A percentile compares a stretch with the other conserved stretches of the same genome.
Evolutionary conservation across 92 coral and sea anemone genomes (phyloP).

Genomic region (Phenganax marumi): DNA sequence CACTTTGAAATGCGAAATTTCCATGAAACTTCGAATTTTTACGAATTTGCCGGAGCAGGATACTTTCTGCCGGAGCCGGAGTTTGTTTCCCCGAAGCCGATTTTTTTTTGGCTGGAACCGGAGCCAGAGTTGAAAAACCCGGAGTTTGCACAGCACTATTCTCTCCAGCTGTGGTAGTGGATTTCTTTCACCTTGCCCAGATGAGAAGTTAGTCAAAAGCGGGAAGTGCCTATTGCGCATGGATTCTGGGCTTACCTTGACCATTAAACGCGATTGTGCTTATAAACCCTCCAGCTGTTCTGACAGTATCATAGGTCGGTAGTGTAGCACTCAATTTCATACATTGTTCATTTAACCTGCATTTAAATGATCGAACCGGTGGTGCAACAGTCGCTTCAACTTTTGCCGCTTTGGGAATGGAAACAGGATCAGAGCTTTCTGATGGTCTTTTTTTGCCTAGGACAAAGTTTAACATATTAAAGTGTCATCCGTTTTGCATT

Average conservation of each 20-base stretch:
- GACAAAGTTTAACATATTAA: background rate
- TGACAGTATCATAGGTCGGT: constrained; percentile 70
- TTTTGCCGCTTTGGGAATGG: constrained; percentile 65
- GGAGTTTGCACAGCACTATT: too few species aligned
- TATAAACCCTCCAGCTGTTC: constrained; percentile 61
- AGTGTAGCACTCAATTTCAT: constrained; percentile 77
- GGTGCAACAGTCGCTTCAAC: constrained; percentile 27
- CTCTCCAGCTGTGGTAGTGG: too few species aligned
- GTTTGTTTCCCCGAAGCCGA: too few species aligned
- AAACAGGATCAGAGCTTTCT: constrained; percentile 30
- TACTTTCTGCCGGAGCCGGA: too few species aligned
- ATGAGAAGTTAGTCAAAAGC: too few species aligned
- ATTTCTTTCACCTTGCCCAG: too few species aligned
- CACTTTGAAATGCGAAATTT: too few species aligned
- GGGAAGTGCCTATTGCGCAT: background rate
- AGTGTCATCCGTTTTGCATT: too few species aligned
- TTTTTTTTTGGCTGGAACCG: too few species aligned
- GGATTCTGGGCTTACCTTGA: background rate
- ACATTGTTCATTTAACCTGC: constrained; percentile 84
- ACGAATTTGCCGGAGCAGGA: too few species aligned
- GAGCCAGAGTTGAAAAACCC: too few species aligned
- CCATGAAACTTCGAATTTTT: too few species aligned
- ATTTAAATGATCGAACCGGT: constrained; percentile 59
- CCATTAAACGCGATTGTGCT: constrained; percentile 58
- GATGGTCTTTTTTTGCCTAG: constrained; percentile 63